Percentiles rank a stretch among this genome's conserved stretches.
Conservation (phyloP, 2,888 invertebrate species). For the Steinernema scapterisci region DNA sequence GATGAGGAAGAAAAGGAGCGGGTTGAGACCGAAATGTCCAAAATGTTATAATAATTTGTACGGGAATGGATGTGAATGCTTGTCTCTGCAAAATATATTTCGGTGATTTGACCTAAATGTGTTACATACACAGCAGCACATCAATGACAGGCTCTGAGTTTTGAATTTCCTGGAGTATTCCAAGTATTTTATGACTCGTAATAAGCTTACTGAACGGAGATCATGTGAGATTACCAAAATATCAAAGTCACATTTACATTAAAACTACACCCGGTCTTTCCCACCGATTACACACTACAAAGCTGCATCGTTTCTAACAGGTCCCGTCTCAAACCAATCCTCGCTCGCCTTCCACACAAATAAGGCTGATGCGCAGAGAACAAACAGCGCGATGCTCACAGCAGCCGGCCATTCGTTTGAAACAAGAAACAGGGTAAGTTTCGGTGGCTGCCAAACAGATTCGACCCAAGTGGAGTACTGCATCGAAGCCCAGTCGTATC, state of each 20-base stretch:
- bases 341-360: background rate
- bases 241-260: no score
- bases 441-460: slow-evolving; percentile 50
- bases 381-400: background rate
- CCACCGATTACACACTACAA: background rate
- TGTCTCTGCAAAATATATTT: background rate
- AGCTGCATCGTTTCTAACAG: slow-evolving; percentile 19
- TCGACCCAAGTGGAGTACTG: slow-evolving; percentile 62
- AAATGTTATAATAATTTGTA: slow-evolving; percentile 57
- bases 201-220: background rate
- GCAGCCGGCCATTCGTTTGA: slow-evolving; percentile 13
- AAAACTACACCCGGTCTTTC: no score
- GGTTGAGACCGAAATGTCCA: slow-evolving; percentile 61
- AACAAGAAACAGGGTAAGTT: slow-evolving; percentile 52
- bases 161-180: no score
- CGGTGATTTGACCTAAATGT: no score
- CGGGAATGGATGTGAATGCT: no score
- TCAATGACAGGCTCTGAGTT: background rate
- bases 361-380: background rate
- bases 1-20: slow-evolving; percentile 59
- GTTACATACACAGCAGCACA: no score
- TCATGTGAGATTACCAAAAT: no score
- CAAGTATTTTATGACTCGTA: background rate
- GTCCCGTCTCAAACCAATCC: slow-evolving; percentile 16
- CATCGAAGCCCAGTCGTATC: slow-evolving; percentile 1